Base-by-base conservation (phyloP, 2,113 vertebrate species). In the Pogona vitticeps region DNA sequence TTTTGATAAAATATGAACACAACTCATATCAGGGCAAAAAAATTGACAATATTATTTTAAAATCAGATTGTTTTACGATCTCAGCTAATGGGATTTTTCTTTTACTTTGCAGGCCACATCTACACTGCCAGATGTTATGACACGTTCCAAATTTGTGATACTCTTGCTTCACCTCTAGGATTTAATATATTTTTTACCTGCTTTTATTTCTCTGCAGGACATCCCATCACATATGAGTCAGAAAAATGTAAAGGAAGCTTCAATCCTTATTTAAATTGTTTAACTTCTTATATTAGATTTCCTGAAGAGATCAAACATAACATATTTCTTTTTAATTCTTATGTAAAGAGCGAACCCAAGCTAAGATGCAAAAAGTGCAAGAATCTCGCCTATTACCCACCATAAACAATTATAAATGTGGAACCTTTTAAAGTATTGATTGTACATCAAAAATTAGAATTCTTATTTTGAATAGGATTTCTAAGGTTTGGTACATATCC, bases 1-100 rank as follows among this genome's bases (percentile, higher is more conserved):
- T 81, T 76, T 83, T 81, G 42, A 75, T 59, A 85, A 80, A 59
- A 73, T 67, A 33, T 81, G 46, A 76, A 17, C 52, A 59, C 70
- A 59, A 76, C 33, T 79, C 42, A 67, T 80, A 36, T 67, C 70
- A 28, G n/a, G 79, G n/a, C 59, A 56, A 75, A 23, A 56, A 65
- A 56, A 75, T 14, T 38, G 52, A 46, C 56, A 23, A 81, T 59
- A 63, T 1, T 56, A 6, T 33, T 6, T 12, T 75, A 80, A 61
- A 42, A n/a, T 40, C 28, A 7, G 63, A 33, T 75, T 40, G 21
- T 71, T 31, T 2, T 59, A 59, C 33, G 75, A 81, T 2, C 17
- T 65, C 58, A 75, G 61, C 70, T 38, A 81, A 86, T 65, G n/a
- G n/a, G 38, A 75, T n/a, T 8, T 86, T 59, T 78, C 61, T 59